Conservation (phyloP, 2,113 vertebrate species). For the Chaetops frenatus region DNA sequence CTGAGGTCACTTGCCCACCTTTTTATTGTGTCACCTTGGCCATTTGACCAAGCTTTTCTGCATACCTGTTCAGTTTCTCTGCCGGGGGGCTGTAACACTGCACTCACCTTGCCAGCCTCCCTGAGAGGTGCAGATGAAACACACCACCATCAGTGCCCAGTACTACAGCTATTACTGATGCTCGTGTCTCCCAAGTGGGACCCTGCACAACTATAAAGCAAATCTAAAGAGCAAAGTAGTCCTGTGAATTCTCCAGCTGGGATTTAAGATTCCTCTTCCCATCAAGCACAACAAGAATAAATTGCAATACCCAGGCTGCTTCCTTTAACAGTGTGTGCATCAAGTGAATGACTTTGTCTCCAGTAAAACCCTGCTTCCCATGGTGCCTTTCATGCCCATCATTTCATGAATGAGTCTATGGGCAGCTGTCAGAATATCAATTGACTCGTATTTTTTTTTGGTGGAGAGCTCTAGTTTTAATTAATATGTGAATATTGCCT, state of each 20-base stretch:
- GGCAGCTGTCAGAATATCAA: conserved; percentile 37
- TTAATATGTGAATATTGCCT: neutral
- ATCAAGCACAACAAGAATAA: conserved; percentile 9
- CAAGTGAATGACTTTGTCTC: conserved; percentile 29
- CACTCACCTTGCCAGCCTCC: neutral
- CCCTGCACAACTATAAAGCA: neutral
- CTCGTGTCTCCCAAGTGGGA: neutral
- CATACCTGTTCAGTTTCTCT: neutral
- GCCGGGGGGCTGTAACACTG: neutral
- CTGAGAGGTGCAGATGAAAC: neutral
- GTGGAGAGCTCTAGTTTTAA: neutral
- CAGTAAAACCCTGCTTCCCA: neutral
- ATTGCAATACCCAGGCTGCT: conserved; percentile 1
- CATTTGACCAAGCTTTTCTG: neutral
- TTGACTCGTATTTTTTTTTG: neutral
- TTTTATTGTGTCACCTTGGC: neutral
- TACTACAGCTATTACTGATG: neutral
- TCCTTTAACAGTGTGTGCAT: neutral
- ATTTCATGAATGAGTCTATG: conserved; percentile 23
- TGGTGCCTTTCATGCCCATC: neutral
- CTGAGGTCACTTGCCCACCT: neutral
- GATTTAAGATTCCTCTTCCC: conserved; percentile 11
- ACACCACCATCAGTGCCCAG: neutral
- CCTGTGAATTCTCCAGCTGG: neutral
- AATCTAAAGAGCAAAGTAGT: neutral